Base-by-base conservation (phyloP, 2,888 invertebrate genomes). In the Proisotoma minuta region DNA sequence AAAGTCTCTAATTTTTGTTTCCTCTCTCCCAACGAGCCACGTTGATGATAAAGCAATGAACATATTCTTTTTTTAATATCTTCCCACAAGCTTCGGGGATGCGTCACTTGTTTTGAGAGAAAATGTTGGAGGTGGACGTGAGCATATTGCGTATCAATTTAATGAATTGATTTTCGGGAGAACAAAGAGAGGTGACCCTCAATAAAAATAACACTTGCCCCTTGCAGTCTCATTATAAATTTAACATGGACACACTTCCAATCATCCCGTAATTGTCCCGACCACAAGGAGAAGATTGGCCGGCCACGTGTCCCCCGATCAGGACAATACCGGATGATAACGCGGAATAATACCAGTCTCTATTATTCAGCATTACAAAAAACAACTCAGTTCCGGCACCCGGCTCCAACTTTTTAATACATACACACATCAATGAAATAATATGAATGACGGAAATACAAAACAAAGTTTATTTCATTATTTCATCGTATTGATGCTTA, bases 341-440 rank as follows among this genome's bases (percentile, higher is more conserved):
- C n/a, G n/a, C n/a, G n/a, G n/a, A n/a, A n/a, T n/a, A n/a, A n/a
- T n/a, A n/a, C n/a, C n/a, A n/a, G n/a, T n/a, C n/a, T n/a, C n/a
- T n/a, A n/a, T n/a, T n/a, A n/a, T n/a, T n/a, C n/a, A n/a, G n/a
- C n/a, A n/a, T n/a, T n/a, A n/a, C n/a, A n/a, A 54, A 27, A 34
- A 54, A 54, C 34, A 47, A 43, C 29, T 60, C 60, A 54, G 53
- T 54, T 60, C 60, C n/a, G n/a, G n/a, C n/a, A n/a, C n/a, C n/a
- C n/a, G n/a, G 22, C 12, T 3, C 49, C 49, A 49, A 49, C 43
- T 43, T 43, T 43, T 43, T 43, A 43, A 43, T 43, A 43, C n/a
- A 43, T 43, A 18, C 43, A 43, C 43, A 20, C 43, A 3, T 43
- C n/a, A n/a, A n/a, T n/a, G n/a, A n/a, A n/a, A n/a, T n/a, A n/a